Evolutionary conservation across 2,888 invertebrate species (phyloP).

Genomic region (Pomacea canaliculata): DNA sequence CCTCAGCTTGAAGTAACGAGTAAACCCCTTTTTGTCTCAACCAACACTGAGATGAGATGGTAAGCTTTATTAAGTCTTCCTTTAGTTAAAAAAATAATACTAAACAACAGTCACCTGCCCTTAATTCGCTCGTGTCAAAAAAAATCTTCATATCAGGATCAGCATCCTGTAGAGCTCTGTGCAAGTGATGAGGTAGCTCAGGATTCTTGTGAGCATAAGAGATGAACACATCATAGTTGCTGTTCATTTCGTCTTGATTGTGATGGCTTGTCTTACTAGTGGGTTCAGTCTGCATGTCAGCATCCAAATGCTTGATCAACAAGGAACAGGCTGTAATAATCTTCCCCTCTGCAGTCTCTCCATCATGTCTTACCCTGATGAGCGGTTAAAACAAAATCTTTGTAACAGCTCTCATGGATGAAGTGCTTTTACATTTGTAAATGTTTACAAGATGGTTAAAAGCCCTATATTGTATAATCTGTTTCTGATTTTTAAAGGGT

Average conservation of each 20-base stretch:
- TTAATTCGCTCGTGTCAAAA: conserved; percentile 63
- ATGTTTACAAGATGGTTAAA: too few relatives aligned
- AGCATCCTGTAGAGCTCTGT: conserved; percentile 34
- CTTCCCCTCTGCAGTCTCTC: conserved; percentile 39
- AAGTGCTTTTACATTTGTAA: too few relatives aligned
- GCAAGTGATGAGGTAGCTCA: conserved; percentile 46
- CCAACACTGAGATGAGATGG: too few relatives aligned
- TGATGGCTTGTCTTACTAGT: not conserved
- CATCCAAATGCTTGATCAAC: conserved; percentile 29
- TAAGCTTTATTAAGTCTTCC: too few relatives aligned
- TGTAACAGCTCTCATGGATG: not conserved
- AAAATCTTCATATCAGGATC: conserved; percentile 57
- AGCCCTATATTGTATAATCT: too few relatives aligned
- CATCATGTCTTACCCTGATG: conserved; percentile 36
- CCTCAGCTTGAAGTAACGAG: too few relatives aligned
- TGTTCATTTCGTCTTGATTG: conserved; percentile 13
- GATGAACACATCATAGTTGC: conserved; percentile 63
- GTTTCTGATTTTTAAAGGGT: too few relatives aligned
- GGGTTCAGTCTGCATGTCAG: not conserved
- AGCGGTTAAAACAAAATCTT: not conserved
- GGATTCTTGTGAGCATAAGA: conserved; percentile 63
- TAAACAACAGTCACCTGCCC: conserved; percentile 50
- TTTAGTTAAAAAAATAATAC: too few relatives aligned
- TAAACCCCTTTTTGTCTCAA: too few relatives aligned
- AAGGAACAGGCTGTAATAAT: conserved; percentile 38